phyloP scores from a whole-genome alignment of 2,888 invertebrate genomes.

The Torymus auratus region DNA sequence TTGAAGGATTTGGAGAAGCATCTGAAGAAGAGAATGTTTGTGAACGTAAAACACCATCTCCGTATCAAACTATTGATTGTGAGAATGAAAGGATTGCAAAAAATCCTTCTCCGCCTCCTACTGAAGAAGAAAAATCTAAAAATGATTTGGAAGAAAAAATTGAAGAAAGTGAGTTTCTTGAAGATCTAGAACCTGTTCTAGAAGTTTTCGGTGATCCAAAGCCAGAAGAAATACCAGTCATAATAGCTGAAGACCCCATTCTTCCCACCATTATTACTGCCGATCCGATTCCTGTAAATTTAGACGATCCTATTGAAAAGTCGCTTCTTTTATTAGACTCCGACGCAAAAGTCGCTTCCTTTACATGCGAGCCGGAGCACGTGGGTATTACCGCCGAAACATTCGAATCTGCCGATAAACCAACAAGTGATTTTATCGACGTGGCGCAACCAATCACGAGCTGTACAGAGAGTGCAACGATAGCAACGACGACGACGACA shows the following conservation, averaged over 20 bases:
- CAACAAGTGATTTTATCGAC: conserved; percentile 12
- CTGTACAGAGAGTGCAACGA: neutral
- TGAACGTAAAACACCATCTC: neutral
- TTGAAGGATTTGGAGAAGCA: neutral
- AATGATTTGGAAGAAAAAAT: neutral
- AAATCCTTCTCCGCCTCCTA: conserved; percentile 1
- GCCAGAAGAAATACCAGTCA: conserved; percentile 38
- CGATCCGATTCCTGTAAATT: conserved; percentile 14
- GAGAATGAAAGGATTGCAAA: neutral
- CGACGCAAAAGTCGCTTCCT: neutral
- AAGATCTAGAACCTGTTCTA: conserved; percentile 46
- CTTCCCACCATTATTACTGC: neutral
- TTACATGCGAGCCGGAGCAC: neutral
- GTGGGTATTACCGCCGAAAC: conserved; percentile 5
- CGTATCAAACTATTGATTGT: neutral
- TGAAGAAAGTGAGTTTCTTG: neutral
- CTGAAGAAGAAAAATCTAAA: conserved; percentile 20
- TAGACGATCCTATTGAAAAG: conserved; percentile 54
- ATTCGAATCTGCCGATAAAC: neutral
- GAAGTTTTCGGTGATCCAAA: conserved; percentile 50
- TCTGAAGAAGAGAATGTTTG: conserved; percentile 23
- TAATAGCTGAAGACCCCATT: conserved; percentile 20
- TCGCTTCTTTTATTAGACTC: conserved; percentile 47
- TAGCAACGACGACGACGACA: neutral
- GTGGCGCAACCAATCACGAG: neutral